These are phyloP conservation scores for Aplodontia rufa DNA, from an alignment of 2,113 vertebrate species.

Conservation along the genomic window DNA sequence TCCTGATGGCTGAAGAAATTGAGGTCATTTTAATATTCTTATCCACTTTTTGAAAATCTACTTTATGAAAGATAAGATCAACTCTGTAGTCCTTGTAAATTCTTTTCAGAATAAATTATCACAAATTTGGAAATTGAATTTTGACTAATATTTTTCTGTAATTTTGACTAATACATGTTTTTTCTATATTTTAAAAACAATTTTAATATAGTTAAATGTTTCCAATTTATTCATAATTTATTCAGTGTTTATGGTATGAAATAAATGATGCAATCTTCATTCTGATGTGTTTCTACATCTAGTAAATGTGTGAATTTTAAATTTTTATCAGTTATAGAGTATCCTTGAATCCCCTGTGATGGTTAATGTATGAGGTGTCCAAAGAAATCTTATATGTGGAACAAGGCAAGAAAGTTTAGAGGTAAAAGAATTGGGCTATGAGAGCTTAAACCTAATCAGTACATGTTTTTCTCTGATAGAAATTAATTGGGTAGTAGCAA, in stretches of 20 bases:
- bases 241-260: not conserved
- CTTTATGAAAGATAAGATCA: not conserved
- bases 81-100: not conserved
- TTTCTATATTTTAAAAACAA: not conserved
- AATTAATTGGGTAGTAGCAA: no score
- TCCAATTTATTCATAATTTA: not conserved
- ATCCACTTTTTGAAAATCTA: not conserved
- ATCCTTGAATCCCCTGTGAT: not conserved
- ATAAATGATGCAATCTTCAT: not conserved
- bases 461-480: no score
- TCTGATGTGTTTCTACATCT: not conserved
- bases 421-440: no score
- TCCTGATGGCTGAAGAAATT: not conserved
- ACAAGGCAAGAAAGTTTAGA: no score
- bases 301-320: not conserved
- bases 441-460: no score
- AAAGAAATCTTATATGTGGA: no score
- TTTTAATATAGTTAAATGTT: not conserved
- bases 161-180: not conserved
- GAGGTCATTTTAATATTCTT: not conserved
- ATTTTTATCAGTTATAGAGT: not conserved
- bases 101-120: not conserved
- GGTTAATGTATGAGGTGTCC: no score
- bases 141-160: no score
- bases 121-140: not conserved